Evolutionary conservation across 2,888 invertebrate species (phyloP).

Genomic region (Notodonta ziczac): DNA sequence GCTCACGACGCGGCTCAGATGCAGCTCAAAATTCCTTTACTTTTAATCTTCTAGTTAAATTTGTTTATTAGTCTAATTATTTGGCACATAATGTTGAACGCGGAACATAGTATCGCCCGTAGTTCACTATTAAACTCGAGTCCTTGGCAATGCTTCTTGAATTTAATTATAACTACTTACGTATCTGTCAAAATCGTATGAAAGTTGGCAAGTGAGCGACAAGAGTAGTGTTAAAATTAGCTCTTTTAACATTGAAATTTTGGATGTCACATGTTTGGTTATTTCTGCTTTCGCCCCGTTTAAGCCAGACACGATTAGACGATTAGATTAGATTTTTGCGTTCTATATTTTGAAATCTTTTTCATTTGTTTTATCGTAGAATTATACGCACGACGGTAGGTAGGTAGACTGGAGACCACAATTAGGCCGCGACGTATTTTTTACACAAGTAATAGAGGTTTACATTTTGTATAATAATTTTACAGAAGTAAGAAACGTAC

Average conservation of each 20-base stretch:
- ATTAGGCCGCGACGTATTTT: background rate
- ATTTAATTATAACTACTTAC: conserved; percentile 77
- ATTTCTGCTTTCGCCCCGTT: conserved; percentile 21
- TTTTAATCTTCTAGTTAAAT: background rate
- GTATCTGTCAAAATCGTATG: conserved; percentile 76
- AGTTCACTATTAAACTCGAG: conserved; percentile 26
- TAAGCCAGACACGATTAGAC: conserved; percentile 1
- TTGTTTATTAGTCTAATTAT: conserved; percentile 2
- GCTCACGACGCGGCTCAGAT: too few species aligned
- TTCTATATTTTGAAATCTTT: background rate
- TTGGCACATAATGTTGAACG: conserved; percentile 8
- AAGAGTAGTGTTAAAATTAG: conserved; percentile 66
- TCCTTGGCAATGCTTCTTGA: conserved; percentile 80
- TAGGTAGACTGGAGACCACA: too few species aligned
- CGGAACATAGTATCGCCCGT: conserved; percentile 19
- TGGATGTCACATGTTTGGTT: conserved; percentile 44
- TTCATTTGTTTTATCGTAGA: too few species aligned
- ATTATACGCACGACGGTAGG: too few species aligned
- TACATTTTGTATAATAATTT: background rate
- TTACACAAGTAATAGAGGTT: too few species aligned
- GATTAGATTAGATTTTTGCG: background rate
- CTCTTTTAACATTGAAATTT: conserved; percentile 65
- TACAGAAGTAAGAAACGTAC: background rate
- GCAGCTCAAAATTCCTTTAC: too few species aligned
- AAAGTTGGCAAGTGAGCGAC: conserved; percentile 77